Conservation (phyloP, 2,888 invertebrate species). For the Eremobia ochroleuca region DNA sequence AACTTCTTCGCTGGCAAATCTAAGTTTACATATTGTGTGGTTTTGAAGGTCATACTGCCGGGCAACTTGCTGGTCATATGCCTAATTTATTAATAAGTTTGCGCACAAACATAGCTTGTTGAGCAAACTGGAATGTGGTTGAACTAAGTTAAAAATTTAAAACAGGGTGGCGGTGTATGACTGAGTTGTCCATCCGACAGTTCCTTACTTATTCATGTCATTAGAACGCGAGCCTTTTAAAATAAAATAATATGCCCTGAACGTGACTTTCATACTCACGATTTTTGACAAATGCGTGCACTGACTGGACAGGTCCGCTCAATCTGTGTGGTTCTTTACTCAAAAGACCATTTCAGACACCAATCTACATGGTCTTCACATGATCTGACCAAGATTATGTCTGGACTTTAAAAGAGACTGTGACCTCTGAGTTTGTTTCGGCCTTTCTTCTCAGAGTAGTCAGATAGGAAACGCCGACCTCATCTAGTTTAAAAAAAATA, state of each 20-base stretch:
- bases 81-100: constrained; percentile 31
- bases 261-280: not conserved
- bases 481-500: too few relatives aligned
- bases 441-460: too few relatives aligned
- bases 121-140: constrained; percentile 10
- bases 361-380: too few relatives aligned
- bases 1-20: constrained; percentile 31
- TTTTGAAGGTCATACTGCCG: constrained; percentile 43
- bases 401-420: too few relatives aligned
- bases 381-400: too few relatives aligned
- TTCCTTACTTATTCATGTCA: constrained; percentile 21
- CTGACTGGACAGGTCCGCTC: too few relatives aligned
- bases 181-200: not conserved
- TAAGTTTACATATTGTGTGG: constrained; percentile 26
- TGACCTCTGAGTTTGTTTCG: too few relatives aligned
- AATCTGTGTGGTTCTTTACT: too few relatives aligned
- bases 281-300: too few relatives aligned
- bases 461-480: too few relatives aligned
- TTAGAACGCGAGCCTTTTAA: not conserved
- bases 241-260: not conserved
- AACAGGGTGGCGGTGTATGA: not conserved
- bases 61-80: not conserved
- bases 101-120: constrained; percentile 1
- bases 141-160: constrained; percentile 23
- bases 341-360: too few relatives aligned